A percentile compares a stretch with the other conserved stretches of the same genome.
Evolutionary conservation across 2,113 vertebrate genomes (phyloP).

Genomic region (Prochilodus magdalenae): DNA sequence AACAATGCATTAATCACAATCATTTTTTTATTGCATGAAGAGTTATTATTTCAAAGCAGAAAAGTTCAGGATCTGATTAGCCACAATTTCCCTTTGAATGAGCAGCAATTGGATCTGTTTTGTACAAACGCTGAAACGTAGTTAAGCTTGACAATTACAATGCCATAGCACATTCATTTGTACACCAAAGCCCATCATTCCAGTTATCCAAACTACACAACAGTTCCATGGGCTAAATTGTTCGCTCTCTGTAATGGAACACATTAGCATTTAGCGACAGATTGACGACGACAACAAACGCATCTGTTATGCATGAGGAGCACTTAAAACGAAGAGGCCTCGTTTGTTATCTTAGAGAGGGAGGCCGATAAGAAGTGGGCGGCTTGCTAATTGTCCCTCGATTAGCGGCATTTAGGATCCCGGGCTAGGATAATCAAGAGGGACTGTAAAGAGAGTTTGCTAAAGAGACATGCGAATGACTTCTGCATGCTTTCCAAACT

Average conservation of each 20-base stretch:
- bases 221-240: background rate
- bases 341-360: slow-evolving; percentile 20
- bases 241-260: background rate
- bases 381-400: slow-evolving; percentile 36
- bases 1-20: background rate
- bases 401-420: slow-evolving; percentile 12
- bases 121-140: background rate
- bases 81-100: background rate
- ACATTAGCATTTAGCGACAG: slow-evolving; percentile 1
- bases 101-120: background rate
- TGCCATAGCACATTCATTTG: background rate
- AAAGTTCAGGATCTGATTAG: background rate
- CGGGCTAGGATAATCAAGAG: slow-evolving; percentile 4
- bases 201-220: background rate
- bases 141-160: background rate
- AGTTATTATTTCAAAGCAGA: background rate
- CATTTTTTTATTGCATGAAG: background rate
- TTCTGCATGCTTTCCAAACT: background rate
- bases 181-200: background rate
- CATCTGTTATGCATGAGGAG: slow-evolving; percentile 16
- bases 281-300: background rate
- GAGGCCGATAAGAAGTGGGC: slow-evolving; percentile 30
- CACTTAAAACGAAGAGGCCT: slow-evolving; percentile 21
- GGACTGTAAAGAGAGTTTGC: background rate
- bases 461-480: background rate